phyloP scores from a whole-genome alignment of 2,113 vertebrate genomes.

The Columba livia region DNA sequence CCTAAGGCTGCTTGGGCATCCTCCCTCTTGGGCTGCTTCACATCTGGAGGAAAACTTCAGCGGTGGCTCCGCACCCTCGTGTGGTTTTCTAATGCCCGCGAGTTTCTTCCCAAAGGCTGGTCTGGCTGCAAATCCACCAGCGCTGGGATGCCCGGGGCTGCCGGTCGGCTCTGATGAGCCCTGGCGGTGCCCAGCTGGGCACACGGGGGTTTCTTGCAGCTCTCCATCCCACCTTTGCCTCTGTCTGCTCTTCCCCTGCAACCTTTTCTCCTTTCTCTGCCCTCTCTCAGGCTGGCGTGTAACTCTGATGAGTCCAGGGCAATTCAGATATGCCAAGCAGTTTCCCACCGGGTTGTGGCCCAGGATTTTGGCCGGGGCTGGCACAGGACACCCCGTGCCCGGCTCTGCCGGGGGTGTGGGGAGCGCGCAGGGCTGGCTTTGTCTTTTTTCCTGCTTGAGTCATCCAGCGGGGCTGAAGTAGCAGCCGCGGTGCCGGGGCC shows the following conservation, averaged over 20 bases:
- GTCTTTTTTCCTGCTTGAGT: background rate
- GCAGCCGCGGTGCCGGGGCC: background rate
- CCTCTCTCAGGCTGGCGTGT: background rate
- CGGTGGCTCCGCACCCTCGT: rapidly evolving
- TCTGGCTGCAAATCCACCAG: rapidly evolving
- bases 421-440: background rate
- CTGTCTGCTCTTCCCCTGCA: background rate
- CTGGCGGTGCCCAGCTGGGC: background rate
- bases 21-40: too few relatives aligned
- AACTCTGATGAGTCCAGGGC: background rate
- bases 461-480: background rate
- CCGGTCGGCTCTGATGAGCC: rapidly evolving
- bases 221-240: background rate
- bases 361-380: background rate
- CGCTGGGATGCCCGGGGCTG: background rate
- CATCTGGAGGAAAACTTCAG: background rate
- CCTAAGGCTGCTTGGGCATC: background rate
- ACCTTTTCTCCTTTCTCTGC: background rate
- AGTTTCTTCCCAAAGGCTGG: background rate
- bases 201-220: rapidly evolving
- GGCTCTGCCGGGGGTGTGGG: background rate
- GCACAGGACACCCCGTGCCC: background rate
- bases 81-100: background rate
- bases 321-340: background rate
- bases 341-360: background rate